Conservation (phyloP, 2,797 vertebrate genomes). For the Myiotriccus ornatus region DNA sequence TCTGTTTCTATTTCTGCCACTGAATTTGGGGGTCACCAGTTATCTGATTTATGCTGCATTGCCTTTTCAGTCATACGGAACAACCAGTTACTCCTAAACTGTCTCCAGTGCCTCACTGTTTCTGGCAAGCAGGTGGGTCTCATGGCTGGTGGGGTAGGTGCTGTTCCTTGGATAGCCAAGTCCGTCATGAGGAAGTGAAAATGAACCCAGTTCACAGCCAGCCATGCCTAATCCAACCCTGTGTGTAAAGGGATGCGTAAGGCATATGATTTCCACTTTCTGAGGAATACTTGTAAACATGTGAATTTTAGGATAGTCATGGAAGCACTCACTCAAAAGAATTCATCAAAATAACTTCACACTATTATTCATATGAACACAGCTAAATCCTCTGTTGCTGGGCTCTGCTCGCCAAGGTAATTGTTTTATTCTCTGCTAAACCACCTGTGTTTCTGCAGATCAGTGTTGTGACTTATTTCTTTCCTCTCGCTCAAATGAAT, state of each 20-base stretch:
- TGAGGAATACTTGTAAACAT: background rate
- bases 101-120: background rate
- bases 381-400: background rate
- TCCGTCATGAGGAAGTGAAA: background rate
- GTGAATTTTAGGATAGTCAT: background rate
- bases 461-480: background rate
- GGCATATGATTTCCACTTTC: background rate
- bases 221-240: background rate
- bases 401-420: background rate
- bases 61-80: background rate
- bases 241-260: background rate
- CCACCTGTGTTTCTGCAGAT: background rate
- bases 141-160: rapidly evolving
- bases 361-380: background rate
- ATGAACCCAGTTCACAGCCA: background rate
- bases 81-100: background rate
- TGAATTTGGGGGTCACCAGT: background rate
- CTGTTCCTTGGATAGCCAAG: background rate
- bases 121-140: background rate
- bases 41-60: background rate
- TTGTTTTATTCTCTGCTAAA: background rate
- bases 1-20: background rate
- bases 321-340: background rate
- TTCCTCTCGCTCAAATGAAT: background rate
- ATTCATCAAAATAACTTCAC: background rate